Evolutionary conservation across 2,888 invertebrate genomes (phyloP), one percentile per base, ranked within the genome.

Genomic region (Parelbella ahira): DNA sequence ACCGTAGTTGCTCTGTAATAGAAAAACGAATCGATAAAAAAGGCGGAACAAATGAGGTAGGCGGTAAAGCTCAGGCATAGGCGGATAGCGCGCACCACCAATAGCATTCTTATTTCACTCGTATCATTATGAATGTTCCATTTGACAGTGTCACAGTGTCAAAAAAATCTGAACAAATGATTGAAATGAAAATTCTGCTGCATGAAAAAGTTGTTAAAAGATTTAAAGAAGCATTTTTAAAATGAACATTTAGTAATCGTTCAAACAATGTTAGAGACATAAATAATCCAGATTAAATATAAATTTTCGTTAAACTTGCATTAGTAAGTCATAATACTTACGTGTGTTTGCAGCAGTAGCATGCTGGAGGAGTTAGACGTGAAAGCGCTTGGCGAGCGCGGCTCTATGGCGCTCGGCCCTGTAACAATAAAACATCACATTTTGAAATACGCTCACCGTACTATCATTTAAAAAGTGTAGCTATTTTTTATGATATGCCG

Each of bases 261-360:
- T n/a, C n/a, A n/a, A n/a, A n/a, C n/a, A n/a, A n/a, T n/a, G n/a
- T n/a, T n/a, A n/a, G n/a, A n/a, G n/a, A n/a, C n/a, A n/a, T n/a
- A n/a, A n/a, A n/a, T n/a, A n/a, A n/a, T n/a, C n/a, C n/a, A n/a
- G n/a, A n/a, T n/a, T n/a, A n/a, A n/a, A n/a, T n/a, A n/a, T n/a
- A n/a, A n/a, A n/a, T n/a, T n/a, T n/a, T n/a, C n/a, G n/a, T n/a
- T n/a, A n/a, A n/a, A n/a, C n/a, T n/a, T n/a, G n/a, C n/a, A n/a
- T n/a, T n/a, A n/a, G n/a, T n/a, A n/a, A n/a, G n/a, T 4, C 4
- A 15, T 4, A 3, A 15, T 10, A 81, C 90, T 90, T 78, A 95
- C 95, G 91, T 95, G 95, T 88, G 95, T 94, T 89, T 95, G 95
- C 91, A 96, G 91, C 84, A 96, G 94, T 91, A 96, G 94, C 95